These are phyloP conservation scores for Platycheirus rosarum DNA, from an alignment of 2,888 invertebrate genomes.

Conservation along the genomic window DNA sequence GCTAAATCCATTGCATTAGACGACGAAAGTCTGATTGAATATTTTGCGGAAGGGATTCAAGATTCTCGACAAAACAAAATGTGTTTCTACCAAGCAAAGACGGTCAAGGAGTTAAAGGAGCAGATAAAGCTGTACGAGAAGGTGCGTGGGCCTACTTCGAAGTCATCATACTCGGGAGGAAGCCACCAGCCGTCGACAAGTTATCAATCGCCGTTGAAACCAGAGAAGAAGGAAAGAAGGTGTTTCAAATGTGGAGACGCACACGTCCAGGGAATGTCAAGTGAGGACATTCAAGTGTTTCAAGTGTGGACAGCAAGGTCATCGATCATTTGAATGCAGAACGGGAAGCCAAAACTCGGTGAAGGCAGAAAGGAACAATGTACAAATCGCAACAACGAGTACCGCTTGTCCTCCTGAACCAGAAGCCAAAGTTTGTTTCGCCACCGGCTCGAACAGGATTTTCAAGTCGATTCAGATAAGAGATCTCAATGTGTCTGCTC, in stretches of 20 bases:
- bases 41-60: conserved; percentile 59
- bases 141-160: conserved; percentile 14
- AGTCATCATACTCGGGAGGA: conserved; percentile 2
- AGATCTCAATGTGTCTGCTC: neutral
- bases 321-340: neutral
- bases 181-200: neutral
- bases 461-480: neutral
- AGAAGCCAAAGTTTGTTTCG: conserved; percentile 2
- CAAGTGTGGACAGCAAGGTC: neutral
- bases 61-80: conserved; percentile 49
- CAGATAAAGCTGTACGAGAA: conserved; percentile 54
- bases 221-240: neutral
- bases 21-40: conserved; percentile 56
- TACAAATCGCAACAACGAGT: conserved; percentile 1
- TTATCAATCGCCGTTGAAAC: neutral
- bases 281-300: neutral
- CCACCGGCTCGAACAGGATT: neutral
- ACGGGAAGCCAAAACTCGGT: neutral
- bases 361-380: neutral
- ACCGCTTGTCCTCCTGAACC: neutral
- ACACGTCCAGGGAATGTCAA: neutral
- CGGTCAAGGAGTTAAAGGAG: conserved; percentile 51
- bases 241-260: conserved; percentile 4
- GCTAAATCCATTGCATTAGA: conserved; percentile 41
- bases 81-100: conserved; percentile 41